Conservation (phyloP, 1,140 invertebrate genomes). For the Trichonephila clavata region DNA sequence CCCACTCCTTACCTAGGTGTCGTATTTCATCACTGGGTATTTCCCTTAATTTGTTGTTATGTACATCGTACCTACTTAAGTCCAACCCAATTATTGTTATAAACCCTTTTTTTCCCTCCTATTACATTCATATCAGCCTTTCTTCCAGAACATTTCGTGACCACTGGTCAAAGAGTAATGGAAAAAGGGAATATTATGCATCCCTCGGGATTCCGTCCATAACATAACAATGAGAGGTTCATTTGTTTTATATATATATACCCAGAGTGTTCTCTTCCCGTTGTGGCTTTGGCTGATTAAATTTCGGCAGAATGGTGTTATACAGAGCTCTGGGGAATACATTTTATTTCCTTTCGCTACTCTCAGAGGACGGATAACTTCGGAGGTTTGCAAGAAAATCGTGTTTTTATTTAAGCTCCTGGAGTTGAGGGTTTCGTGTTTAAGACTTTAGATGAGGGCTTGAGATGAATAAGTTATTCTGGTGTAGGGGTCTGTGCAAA, state of each 20-base stretch:
- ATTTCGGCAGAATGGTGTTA: constrained; percentile 49
- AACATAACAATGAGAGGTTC: constrained; percentile 56
- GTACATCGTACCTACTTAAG: not conserved
- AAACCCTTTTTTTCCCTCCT: not conserved
- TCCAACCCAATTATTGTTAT: not conserved
- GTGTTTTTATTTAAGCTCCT: not conserved
- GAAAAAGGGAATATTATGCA: constrained; percentile 58
- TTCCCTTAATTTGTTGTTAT: not conserved
- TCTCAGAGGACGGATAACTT: constrained; percentile 34
- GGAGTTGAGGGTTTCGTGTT: constrained; percentile 2
- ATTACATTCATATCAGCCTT: not conserved
- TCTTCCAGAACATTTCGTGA: constrained; percentile 7
- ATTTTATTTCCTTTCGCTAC: constrained; percentile 28
- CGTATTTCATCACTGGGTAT: not conserved
- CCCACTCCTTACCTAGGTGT: not conserved
- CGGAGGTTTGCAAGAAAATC: not conserved
- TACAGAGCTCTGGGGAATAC: not conserved
- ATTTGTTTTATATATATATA: constrained; percentile 46
- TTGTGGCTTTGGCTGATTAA: constrained; percentile 59
- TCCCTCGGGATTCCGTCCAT: constrained; percentile 14
- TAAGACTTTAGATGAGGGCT: not conserved
- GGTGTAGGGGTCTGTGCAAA: not conserved
- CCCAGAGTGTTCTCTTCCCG: not conserved
- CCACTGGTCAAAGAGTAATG: constrained; percentile 23
- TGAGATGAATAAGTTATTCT: not conserved